Percentiles rank a stretch among this genome's conserved stretches.
Evolutionary conservation across 2,797 vertebrate genomes (phyloP).

Genomic region (Cetoscarus ocellatus): DNA sequence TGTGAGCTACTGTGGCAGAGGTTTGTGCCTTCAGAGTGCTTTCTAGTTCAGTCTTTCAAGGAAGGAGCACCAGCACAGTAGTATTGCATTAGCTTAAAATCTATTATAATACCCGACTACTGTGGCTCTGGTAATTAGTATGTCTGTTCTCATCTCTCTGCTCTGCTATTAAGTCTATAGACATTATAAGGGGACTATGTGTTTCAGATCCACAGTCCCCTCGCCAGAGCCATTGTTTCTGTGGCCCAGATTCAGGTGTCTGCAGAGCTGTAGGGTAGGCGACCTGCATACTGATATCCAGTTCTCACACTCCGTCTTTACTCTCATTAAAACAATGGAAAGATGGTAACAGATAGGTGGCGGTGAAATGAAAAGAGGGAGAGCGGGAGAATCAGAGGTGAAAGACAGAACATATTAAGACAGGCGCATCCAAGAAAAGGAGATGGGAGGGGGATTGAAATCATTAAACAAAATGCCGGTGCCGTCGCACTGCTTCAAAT

Average conservation of each 20-base stretch:
- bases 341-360: neutral
- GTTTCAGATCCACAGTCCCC: constrained; percentile 27
- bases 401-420: constrained; percentile 42
- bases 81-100: too few relatives aligned
- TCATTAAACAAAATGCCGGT: constrained; percentile 51
- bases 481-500: constrained; percentile 44
- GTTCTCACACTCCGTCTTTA: constrained; percentile 24
- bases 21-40: too few relatives aligned
- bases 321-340: constrained; percentile 48
- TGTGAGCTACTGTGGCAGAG: too few relatives aligned
- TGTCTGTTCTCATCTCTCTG: neutral
- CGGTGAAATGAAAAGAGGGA: neutral
- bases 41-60: too few relatives aligned
- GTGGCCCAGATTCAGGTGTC: constrained; percentile 44
- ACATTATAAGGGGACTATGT: constrained; percentile 25
- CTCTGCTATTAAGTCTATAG: constrained; percentile 14
- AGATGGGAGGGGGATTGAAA: constrained; percentile 19
- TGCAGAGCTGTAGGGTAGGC: constrained; percentile 28
- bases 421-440: constrained; percentile 10
- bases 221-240: constrained; percentile 40
- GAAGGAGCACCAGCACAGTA: too few relatives aligned
- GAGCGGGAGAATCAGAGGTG: constrained; percentile 9
- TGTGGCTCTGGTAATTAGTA: neutral
- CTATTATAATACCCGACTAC: too few relatives aligned
- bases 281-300: constrained; percentile 48